Evolutionary conservation across 1,140 invertebrate genomes (phyloP), one percentile per base, ranked within the genome.

Genomic region (Cecropterus lyciades): DNA sequence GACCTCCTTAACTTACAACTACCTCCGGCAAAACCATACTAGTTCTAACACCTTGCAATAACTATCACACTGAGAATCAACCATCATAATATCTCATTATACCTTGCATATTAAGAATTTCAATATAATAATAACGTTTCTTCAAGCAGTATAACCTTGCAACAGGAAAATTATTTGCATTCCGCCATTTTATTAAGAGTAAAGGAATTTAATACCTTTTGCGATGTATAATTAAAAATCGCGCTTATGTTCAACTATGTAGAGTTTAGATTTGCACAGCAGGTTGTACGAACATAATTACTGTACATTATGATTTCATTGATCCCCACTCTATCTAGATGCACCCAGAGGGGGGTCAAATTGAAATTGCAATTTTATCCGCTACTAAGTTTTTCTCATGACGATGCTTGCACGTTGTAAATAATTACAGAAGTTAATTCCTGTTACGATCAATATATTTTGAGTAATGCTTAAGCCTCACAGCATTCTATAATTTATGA

Each of bases 221-320:
- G 15, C 17, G 0, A 17, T 24, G 0, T 9, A 13, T 55, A 60
- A 16, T 11, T n/a, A 48, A 72, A 68, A 48, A n/a, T 42, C 17
- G 9, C 40, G 24, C 46, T 65, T 65, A 65, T 52, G 30, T 16
- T 1, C 1, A 42, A 13, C 0, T 4, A 3, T 1, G 5, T 53
- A 70, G 40, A 33, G 37, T 49, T 16, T 9, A 63, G 30, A 57
- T 27, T 69, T 0, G 20, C 30, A 4, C 6, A 8, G 10, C 15
- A 52, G 8, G 2, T 8, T 11, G n/a, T 20, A 11, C 16, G 30
- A 52, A 56, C 30, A 70, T 75, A 75, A 75, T 75, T 75, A 72
- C 62, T 20, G 67, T 67, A 67, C 73, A 17, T 75, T 74, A 74
- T 71, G 72, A 69, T 71, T 75, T 75, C 72, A 73, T 75, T 73